Evolutionary conservation across 2,113 vertebrate species (phyloP).

Genomic region (Mustelus asterias): DNA sequence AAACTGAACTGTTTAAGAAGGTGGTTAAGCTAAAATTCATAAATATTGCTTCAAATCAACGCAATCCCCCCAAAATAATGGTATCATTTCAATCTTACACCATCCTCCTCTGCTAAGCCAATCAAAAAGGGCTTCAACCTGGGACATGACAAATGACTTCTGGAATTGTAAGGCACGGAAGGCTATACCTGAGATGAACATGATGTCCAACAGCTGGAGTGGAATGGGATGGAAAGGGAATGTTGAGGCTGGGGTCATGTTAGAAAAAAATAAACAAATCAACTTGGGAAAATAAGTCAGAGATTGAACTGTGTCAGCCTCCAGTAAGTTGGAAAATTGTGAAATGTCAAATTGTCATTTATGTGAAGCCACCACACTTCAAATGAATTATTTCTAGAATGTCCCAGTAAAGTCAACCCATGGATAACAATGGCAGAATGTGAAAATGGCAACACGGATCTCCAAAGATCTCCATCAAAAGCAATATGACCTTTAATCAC

Average conservation of each 20-base stretch:
- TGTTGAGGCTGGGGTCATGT: background rate
- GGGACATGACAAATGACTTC: background rate
- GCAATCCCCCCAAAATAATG: too few species aligned
- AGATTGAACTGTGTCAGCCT: background rate
- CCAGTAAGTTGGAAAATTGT: background rate
- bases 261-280: too few species aligned
- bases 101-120: background rate
- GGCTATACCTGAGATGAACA: background rate
- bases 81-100: background rate
- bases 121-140: background rate
- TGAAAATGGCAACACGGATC: background rate
- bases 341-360: background rate
- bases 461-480: background rate
- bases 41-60: too few species aligned
- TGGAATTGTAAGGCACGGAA: background rate
- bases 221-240: background rate
- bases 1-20: too few species aligned
- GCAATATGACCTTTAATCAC: background rate
- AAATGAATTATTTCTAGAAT: background rate
- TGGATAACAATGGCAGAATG: background rate
- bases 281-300: background rate
- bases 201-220: background rate
- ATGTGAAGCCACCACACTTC: background rate
- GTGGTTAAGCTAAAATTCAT: too few species aligned
- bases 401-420: background rate